Evolutionary conservation across 92 coral and sea anemone genomes (phyloP).

Genomic region (Phenganax marumi): DNA sequence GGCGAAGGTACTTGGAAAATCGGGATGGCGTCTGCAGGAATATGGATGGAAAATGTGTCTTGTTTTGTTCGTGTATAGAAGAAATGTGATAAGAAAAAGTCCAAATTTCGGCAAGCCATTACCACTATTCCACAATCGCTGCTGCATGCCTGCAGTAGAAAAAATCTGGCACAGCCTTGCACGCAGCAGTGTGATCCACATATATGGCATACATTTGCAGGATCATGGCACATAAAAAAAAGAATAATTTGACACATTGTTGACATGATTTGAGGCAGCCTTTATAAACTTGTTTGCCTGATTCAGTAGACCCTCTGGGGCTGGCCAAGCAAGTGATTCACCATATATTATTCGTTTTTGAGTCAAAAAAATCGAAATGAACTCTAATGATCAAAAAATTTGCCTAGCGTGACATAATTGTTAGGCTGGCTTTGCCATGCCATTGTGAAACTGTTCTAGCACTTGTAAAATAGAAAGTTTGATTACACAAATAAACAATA

Average conservation of each 20-base stretch:
- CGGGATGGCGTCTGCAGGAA: constrained; percentile 23
- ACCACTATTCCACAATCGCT: constrained; percentile 32
- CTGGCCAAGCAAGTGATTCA: constrained; percentile 45
- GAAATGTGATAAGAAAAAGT: constrained; percentile 16
- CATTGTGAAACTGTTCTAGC: no score
- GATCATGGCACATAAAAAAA: background rate
- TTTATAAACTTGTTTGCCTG: constrained; percentile 7
- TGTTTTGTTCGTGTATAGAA: background rate
- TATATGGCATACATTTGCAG: background rate
- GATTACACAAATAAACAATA: no score
- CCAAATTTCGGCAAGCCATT: constrained; percentile 12
- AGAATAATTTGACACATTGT: background rate
- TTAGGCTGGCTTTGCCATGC: no score
- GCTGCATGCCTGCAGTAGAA: constrained; percentile 21
- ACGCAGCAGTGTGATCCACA: background rate
- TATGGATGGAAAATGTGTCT: background rate
- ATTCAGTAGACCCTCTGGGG: constrained; percentile 4
- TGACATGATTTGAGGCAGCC: constrained; percentile 7
- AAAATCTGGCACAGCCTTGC: background rate
- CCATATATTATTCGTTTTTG: constrained; percentile 4
- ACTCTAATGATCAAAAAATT: no score
- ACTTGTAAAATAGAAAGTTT: no score
- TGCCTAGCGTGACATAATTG: no score
- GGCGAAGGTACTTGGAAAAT: constrained; percentile 37
- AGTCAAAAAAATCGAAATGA: no score